Base-by-base conservation (phyloP, 2,113 vertebrate genomes). In the Anoura caudifer region DNA sequence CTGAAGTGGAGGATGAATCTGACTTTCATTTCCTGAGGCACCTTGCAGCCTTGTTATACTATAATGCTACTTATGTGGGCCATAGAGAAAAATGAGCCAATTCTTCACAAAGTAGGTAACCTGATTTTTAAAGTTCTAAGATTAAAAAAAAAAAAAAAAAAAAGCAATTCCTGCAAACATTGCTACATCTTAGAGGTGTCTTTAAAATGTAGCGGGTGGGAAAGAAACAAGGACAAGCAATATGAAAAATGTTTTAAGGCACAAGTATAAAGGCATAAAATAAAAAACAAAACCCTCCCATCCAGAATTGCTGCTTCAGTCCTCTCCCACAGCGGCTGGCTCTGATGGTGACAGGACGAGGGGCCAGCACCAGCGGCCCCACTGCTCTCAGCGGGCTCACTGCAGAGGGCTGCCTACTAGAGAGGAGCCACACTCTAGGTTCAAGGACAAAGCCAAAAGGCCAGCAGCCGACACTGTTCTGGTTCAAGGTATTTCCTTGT, bases 41-140 rank as follows among this genome's bases (percentile, higher is more conserved):
- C 28, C 65, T 10, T 50, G 38, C 47, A 36, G 41, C 65, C 63
- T 54, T 45, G 83, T 70, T 79, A 96, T 69, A 82, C 72, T 52
- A 80, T 16, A 85, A 83, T 83, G 92, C 75, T 73, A 90, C 63
- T 79, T 98, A 97, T 92, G 87, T 98, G 90, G 96, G 96, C 76
- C 97, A 95, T 0, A 88, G 84, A 94, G 95, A 95, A 95, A 95
- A 96, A 96, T 83, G 93, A 96, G 87, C 63, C 65, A 45, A 72
- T 20, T 54, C 2, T 3, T 31, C 26, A 82, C 72, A 92, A 98
- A 97, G 96, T 97, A 97, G 97, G 97, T 97, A 96, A 97, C 91
- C 87, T 87, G 83, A 89, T 97, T 98, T 95, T 72, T 36, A 83
- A 96, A 96, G 82, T 52, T 94, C 56, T 73, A 91, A 94, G 93